Conservation (phyloP, 1,140 invertebrate species). For the Drosophila chauvacae region DNA sequence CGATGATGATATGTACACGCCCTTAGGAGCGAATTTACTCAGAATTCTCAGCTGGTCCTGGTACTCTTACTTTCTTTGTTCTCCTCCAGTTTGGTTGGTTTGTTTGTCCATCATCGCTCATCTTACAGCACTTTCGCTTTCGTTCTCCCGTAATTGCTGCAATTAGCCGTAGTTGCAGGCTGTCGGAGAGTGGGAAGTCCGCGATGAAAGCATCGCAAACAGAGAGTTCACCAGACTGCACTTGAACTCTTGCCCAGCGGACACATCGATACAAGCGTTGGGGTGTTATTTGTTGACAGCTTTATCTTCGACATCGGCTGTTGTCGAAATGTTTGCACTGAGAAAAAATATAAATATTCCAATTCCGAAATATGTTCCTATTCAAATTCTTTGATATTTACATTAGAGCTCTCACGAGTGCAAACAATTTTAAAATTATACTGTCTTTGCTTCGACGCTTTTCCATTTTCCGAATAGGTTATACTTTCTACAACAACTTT, state of each 20-base stretch:
- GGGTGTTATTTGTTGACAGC: slow-evolving; percentile 12
- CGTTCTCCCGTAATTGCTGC: slow-evolving; percentile 37
- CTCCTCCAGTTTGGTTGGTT: slow-evolving; percentile 36
- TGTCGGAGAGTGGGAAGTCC: slow-evolving; percentile 8
- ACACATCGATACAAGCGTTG: background rate
- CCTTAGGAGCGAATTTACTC: background rate
- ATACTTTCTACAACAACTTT: too few relatives aligned
- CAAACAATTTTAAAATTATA: background rate
- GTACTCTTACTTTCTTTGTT: slow-evolving; percentile 39
- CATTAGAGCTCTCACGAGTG: too few relatives aligned
- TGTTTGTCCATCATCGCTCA: slow-evolving; percentile 67
- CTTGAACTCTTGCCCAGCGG: slow-evolving; percentile 54
- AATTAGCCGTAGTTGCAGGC: slow-evolving; percentile 60
- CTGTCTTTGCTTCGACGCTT: too few relatives aligned
- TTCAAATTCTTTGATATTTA: background rate
- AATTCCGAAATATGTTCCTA: background rate
- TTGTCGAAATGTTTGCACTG: background rate
- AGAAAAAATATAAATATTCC: background rate
- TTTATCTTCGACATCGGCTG: slow-evolving; percentile 38
- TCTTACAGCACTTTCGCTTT: slow-evolving; percentile 73
- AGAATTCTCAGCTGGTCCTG: slow-evolving; percentile 2
- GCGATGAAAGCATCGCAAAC: slow-evolving; percentile 60
- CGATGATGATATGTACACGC: slow-evolving; percentile 6
- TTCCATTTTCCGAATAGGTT: background rate
- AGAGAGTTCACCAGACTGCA: slow-evolving; percentile 70